Evolutionary conservation across 2,888 invertebrate genomes (phyloP).

Genomic region (Melanchra persicariae): DNA sequence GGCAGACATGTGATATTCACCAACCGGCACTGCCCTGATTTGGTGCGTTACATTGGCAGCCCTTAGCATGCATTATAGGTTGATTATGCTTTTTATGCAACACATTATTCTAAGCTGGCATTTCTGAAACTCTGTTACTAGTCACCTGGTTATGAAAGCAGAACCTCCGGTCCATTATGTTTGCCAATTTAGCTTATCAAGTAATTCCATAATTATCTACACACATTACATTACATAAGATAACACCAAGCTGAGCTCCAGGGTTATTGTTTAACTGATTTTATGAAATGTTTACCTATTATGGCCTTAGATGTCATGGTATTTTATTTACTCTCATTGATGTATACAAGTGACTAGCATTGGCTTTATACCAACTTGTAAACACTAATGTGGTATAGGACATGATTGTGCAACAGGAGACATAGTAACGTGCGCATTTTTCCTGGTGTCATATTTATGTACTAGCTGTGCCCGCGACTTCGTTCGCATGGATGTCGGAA

Average conservation of each 20-base stretch:
- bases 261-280: background rate
- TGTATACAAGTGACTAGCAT: background rate
- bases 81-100: no score
- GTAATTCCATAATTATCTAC: background rate
- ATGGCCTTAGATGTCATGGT: background rate
- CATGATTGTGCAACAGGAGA: no score
- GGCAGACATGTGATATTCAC: no score
- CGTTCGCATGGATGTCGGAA: no score
- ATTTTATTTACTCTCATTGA: background rate
- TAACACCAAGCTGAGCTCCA: background rate
- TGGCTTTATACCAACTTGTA: background rate
- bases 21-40: no score
- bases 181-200: background rate
- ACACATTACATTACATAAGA: slow-evolving; percentile 5
- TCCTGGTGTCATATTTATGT: background rate
- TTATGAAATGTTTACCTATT: background rate
- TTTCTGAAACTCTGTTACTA: background rate
- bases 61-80: no score
- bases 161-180: background rate
- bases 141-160: background rate
- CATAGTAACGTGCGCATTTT: background rate
- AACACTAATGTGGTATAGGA: background rate
- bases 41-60: no score
- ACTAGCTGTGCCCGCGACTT: no score
- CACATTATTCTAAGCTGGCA: background rate